Percentiles rank a stretch among this genome's conserved stretches.
phyloP scores from a whole-genome alignment of 2,888 invertebrate species.

The Chymomyza fuscimana region DNA sequence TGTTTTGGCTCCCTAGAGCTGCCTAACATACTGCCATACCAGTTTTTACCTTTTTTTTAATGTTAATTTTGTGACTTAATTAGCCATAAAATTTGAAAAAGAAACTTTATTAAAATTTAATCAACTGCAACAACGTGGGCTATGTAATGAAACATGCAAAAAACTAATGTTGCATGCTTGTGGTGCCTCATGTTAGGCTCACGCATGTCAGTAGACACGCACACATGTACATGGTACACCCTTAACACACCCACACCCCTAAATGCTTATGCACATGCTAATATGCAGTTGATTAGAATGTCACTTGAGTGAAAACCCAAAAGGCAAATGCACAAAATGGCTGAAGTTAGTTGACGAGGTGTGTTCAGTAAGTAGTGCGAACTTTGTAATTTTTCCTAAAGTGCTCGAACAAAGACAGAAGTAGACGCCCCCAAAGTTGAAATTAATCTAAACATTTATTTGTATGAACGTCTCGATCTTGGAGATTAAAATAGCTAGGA shows the following conservation, averaged over 20 bases:
- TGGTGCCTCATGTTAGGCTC: conserved; percentile 16
- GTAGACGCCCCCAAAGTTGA: too few relatives aligned
- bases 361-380: too few relatives aligned
- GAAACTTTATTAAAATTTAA: conserved; percentile 51
- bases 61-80: conserved; percentile 70
- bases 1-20: not conserved
- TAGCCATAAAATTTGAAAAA: conserved; percentile 58
- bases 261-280: conserved; percentile 34
- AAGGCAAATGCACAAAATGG: conserved; percentile 6
- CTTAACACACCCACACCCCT: conserved; percentile 1
- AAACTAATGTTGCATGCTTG: conserved; percentile 18
- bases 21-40: not conserved
- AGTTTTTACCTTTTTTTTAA: conserved; percentile 60
- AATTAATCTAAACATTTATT: too few relatives aligned
- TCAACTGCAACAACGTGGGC: conserved; percentile 49
- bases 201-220: not conserved
- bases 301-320: conserved; percentile 47
- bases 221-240: not conserved
- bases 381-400: too few relatives aligned
- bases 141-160: conserved; percentile 15
- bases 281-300: conserved; percentile 71
- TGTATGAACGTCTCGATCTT: too few relatives aligned
- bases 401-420: too few relatives aligned
- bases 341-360: too few relatives aligned
- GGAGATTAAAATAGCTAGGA: too few relatives aligned